phyloP scores from a whole-genome alignment of 2,797 vertebrate genomes.

The Xiphophorus birchmanni region DNA sequence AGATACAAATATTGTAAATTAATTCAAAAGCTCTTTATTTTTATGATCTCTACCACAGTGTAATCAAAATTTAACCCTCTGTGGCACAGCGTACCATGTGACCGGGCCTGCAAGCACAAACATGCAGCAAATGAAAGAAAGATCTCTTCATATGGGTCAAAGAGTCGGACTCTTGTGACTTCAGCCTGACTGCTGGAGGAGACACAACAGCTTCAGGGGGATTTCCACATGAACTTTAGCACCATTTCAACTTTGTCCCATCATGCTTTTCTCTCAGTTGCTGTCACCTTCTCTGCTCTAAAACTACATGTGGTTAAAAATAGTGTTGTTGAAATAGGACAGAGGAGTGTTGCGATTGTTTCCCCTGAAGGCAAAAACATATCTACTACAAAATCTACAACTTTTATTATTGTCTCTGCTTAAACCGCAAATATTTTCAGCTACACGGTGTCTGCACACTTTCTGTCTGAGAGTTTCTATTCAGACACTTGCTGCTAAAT shows the following conservation, averaged over 20 bases:
- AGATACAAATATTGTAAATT: background rate
- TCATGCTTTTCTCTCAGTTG: conserved; percentile 10
- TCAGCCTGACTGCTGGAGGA: conserved; percentile 38
- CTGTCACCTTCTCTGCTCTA: background rate
- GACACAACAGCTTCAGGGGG: conserved; percentile 47
- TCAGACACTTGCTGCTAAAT: background rate
- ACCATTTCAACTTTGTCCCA: conserved; percentile 9
- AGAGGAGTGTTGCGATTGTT: conserved; percentile 8
- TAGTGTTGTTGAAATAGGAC: too few relatives aligned
- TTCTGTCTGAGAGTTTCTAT: background rate
- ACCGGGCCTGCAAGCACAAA: background rate
- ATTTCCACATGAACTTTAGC: conserved; percentile 20
- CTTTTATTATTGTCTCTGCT: background rate
- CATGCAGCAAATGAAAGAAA: conserved; percentile 14
- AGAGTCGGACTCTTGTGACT: conserved; percentile 47
- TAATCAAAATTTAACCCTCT: background rate
- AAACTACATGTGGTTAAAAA: conserved; percentile 6
- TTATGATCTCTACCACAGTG: background rate
- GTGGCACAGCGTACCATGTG: background rate
- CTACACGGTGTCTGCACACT: background rate
- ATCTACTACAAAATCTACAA: conserved; percentile 3
- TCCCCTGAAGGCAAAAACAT: background rate
- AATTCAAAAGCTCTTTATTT: background rate
- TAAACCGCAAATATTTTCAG: conserved; percentile 7
- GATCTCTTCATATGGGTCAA: conserved; percentile 33